Base-by-base conservation (phyloP, 1,140 invertebrate species). In the Scaptomyza hsui region DNA sequence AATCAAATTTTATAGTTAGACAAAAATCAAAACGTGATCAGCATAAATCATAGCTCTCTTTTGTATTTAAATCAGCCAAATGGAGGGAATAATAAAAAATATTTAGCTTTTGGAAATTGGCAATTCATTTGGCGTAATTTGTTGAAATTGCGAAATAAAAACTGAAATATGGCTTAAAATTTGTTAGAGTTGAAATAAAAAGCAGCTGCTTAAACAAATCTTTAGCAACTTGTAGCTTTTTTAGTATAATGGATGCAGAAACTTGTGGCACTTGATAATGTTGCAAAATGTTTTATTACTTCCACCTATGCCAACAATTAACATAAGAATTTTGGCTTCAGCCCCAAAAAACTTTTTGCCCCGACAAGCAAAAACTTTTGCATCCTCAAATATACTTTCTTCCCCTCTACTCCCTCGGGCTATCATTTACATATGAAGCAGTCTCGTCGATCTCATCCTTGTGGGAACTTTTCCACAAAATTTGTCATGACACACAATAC, bases 271-370 rank as follows among this genome's bases (percentile, higher is more conserved):
- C 44, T 86, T 74, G 81, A 86, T 81, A 86, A 81, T 86, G 81
- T 81, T 86, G 61, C 55, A 65, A 81, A 74, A 86, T 81, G 81
- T 86, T 86, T 88, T 86, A 86, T 88, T 86, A 86, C 81, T 86
- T 86, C 82, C 81, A 86, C 77, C 77, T 81, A 86, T 88, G 81
- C 77, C 70, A 88, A 81, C 82, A 86, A 86, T 86, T 86, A 86
- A 78, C 81, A 86, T 86, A 86, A 75, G 69, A 88, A 86, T 86
- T 71, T 72, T 60, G 63, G 57, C 49, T 53, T 44, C 44, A 59
- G 18, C 44, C 1, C 26, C 19, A 21, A 29, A 57, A 83, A 83
- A 62, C 75, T 55, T 83, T 85, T 5, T 18, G 48, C 55, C 57
- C 61, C 62, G 53, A 67, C 61, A 44, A n/a, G 15, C 47, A 24